Evolutionary conservation across 1,140 invertebrate genomes (phyloP), one percentile per base, ranked within the genome.

Genomic region (Andricus grossulariae): DNA sequence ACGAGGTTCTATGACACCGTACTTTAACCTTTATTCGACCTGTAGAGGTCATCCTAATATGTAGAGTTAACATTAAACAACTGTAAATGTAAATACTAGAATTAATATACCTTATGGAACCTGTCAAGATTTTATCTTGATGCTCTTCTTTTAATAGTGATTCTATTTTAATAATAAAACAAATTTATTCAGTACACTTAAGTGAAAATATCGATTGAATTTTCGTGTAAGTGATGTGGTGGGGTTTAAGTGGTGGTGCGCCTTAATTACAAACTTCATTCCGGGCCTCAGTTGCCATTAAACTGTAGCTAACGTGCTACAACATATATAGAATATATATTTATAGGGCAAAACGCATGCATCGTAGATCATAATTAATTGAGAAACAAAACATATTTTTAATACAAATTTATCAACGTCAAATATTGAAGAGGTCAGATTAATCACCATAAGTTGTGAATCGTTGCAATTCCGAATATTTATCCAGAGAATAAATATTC

Each of bases 191-290:
- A 32, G 25, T 32, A 32, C 25, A 66, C 25, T 66, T 66, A 66
- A 66, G 25, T 25, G 57, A 66, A 66, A 66, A 66, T 66, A 66
- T 66, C 57, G 57, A 66, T 66, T 66, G 13, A 13, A 66, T 25
- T 66, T 25, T 25, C 57, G 25, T 25, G 21, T 66, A 39, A 66
- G 57, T 13, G 57, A 21, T 66, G 12, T 15, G 39, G 57, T 16
- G 57, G 16, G 15, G 57, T 39, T 66, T 66, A 66, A 32, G 57
- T 66, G 57, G 25, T 66, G 57, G 57, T 66, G 21, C 25, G 39
- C 57, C 57, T 66, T 66, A 66, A 66, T 66, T 66, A 66, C 57
- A 39, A 66, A 66, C 57, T 66, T 66, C 57, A 21, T 66, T 66
- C 25, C 25, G 25, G 25, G 25, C 16, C 57, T 60, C 15, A 66